Conservation (phyloP, 2,888 invertebrate genomes). For the Clostera curtula region DNA sequence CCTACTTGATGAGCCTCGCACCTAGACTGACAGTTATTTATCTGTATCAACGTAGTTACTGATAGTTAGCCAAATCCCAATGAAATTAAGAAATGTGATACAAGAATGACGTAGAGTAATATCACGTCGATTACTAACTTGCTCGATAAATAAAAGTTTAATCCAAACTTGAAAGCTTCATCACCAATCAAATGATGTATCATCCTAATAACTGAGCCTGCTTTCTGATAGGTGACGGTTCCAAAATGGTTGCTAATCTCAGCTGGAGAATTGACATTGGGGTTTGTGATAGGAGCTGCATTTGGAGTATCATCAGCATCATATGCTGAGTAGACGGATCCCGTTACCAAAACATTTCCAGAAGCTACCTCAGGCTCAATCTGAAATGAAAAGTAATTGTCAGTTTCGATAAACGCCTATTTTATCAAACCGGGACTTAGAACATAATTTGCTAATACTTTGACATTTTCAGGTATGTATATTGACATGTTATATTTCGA, state of each 20-base stretch:
- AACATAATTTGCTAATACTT: too few relatives aligned
- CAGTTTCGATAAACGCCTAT: constrained; percentile 1
- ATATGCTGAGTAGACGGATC: constrained; percentile 79
- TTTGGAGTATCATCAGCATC: constrained; percentile 68
- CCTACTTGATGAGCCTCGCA: too few relatives aligned
- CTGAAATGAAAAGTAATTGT: constrained; percentile 38
- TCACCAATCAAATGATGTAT: constrained; percentile 61
- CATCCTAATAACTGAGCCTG: constrained; percentile 67
- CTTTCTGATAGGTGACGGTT: constrained; percentile 80
- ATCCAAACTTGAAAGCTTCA: constrained; percentile 37
- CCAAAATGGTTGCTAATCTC: constrained; percentile 80
- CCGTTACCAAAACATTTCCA: constrained; percentile 75
- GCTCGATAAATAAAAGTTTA: constrained; percentile 46
- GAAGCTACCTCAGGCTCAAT: constrained; percentile 77
- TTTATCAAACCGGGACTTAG: too few relatives aligned
- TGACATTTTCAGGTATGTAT: too few relatives aligned
- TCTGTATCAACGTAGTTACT: too few relatives aligned
- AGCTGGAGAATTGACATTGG: constrained; percentile 72
- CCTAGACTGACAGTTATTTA: too few relatives aligned
- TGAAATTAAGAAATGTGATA: too few relatives aligned
- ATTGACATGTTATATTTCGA: too few relatives aligned
- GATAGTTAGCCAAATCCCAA: too few relatives aligned
- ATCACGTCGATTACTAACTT: too few relatives aligned
- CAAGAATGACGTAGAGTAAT: too few relatives aligned
- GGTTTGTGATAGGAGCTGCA: constrained; percentile 73